phyloP scores from a whole-genome alignment of 2,113 vertebrate species.

The Carettochelys insculpta region DNA sequence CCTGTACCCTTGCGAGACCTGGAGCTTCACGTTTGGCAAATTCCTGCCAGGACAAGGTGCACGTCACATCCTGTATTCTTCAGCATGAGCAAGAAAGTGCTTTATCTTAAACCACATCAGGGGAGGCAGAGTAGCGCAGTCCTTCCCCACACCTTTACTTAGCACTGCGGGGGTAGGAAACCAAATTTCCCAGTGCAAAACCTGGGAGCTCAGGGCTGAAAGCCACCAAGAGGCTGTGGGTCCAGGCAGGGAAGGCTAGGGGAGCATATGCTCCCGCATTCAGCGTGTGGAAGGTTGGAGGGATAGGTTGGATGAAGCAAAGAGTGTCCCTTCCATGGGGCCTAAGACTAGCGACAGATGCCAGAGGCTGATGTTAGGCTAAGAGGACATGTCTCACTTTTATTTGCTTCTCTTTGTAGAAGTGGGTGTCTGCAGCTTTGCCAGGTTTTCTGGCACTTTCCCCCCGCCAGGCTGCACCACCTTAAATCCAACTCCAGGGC shows the following conservation, averaged over 20 bases:
- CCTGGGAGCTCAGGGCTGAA: neutral
- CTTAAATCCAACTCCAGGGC: neutral
- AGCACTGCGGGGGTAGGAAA: neutral
- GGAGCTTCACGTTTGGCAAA: constrained; percentile 79
- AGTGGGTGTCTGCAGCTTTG: constrained; percentile 81
- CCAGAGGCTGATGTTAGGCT: neutral
- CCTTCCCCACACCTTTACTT: neutral
- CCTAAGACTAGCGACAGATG: neutral
- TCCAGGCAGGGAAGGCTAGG: neutral
- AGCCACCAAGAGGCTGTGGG: neutral
- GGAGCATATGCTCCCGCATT: neutral
- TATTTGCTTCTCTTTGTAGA: constrained; percentile 54
- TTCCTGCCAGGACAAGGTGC: constrained; percentile 77
- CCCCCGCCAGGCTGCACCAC: constrained; percentile 23
- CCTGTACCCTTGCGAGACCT: constrained; percentile 77
- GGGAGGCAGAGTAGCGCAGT: neutral
- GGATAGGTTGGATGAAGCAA: neutral
- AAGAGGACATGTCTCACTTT: neutral
- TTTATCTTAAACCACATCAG: neutral
- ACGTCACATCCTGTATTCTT: neutral
- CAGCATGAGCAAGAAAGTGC: accelerated
- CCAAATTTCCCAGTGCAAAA: neutral
- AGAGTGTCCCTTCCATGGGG: neutral
- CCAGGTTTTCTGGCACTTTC: constrained; percentile 73
- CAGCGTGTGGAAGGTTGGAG: neutral